These are phyloP conservation scores for Aporrectodea caliginosa DNA, from an alignment of 1,140 invertebrate genomes.

Conservation along the genomic window DNA sequence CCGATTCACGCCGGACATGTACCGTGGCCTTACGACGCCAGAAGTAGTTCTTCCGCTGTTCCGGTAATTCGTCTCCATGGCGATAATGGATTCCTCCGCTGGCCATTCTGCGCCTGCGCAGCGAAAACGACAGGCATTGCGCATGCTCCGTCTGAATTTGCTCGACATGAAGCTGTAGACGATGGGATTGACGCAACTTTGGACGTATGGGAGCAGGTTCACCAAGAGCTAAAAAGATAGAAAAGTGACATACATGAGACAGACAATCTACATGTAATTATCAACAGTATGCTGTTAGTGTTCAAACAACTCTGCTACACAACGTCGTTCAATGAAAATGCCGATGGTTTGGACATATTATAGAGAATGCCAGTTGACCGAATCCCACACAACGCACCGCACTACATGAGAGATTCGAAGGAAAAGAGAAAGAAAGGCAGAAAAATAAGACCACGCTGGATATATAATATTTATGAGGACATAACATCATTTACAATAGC, in stretches of 20 bases:
- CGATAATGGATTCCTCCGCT: background rate
- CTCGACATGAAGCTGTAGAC: constrained; percentile 62
- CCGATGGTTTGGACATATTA: too few relatives aligned
- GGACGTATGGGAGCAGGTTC: constrained; percentile 47
- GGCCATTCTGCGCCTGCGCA: background rate
- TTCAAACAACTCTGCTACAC: background rate
- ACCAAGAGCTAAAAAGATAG: constrained; percentile 46
- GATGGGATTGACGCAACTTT: constrained; percentile 59
- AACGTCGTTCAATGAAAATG: background rate
- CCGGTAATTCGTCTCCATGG: background rate
- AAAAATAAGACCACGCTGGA: too few relatives aligned
- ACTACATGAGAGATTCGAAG: background rate
- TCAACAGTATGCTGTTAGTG: too few relatives aligned
- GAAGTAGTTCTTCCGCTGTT: background rate
- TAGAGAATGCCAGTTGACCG: background rate
- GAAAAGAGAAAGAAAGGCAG: too few relatives aligned
- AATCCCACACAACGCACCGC: background rate
- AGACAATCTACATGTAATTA: background rate
- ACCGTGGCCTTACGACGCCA: background rate
- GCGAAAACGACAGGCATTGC: constrained; percentile 19
- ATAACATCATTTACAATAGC: too few relatives aligned
- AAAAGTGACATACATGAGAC: background rate
- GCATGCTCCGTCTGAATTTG: constrained; percentile 57
- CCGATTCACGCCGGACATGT: background rate
- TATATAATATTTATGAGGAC: too few relatives aligned